phyloP scores from a whole-genome alignment of 2,888 invertebrate species.

The Resseliella maxima region DNA sequence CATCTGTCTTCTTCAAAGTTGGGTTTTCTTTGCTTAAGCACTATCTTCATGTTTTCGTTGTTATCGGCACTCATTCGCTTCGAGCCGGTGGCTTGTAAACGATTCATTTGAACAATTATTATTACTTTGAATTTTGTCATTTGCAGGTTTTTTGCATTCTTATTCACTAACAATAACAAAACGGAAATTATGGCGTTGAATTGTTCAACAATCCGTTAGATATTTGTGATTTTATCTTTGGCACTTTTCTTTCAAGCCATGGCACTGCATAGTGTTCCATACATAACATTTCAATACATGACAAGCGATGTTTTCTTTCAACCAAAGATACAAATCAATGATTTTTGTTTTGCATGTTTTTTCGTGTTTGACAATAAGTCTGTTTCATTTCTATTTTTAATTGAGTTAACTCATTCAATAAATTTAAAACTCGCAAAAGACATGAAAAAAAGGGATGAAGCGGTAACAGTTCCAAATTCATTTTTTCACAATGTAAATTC shows the following conservation, averaged over 20 bases:
- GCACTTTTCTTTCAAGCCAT: background rate
- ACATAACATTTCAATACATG: background rate
- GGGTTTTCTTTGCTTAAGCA: background rate
- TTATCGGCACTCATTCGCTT: background rate
- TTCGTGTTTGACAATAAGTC: background rate
- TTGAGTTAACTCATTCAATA: background rate
- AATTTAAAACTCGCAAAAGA: background rate
- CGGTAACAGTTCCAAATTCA: background rate
- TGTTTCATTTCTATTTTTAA: background rate
- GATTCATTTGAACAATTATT: background rate
- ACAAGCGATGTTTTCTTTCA: background rate
- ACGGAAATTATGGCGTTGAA: constrained; percentile 25
- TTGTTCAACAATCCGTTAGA: constrained; percentile 46
- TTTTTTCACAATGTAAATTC: background rate
- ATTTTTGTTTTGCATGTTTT: background rate
- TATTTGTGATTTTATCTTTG: constrained; percentile 14
- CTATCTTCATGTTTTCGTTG: background rate
- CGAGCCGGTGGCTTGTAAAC: background rate
- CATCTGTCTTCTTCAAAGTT: constrained; percentile 21
- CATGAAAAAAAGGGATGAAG: background rate
- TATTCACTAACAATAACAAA: background rate
- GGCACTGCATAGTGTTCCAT: background rate
- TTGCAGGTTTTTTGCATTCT: background rate
- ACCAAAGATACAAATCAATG: constrained; percentile 1
- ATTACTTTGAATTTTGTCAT: background rate